Conservation (phyloP, 2,797 vertebrate genomes). For the Perodicticus potto region DNA sequence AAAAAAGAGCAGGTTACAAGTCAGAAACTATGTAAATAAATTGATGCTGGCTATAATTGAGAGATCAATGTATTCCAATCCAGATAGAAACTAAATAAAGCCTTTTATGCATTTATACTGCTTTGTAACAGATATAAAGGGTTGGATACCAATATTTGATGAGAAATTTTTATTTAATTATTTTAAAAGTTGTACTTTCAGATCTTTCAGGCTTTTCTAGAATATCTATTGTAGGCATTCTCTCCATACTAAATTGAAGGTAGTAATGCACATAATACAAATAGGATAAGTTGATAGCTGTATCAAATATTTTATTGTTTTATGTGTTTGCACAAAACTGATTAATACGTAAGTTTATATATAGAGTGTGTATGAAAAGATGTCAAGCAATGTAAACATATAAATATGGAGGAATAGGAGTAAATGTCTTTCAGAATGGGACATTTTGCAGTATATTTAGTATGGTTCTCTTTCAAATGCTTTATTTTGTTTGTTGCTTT, state of each 20-base stretch:
- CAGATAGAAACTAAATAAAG: conserved; percentile 12
- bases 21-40: not conserved
- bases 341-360: not conserved
- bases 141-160: not conserved
- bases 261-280: not conserved
- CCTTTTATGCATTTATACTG: not conserved
- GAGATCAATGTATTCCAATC: not conserved
- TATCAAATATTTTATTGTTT: conserved; percentile 40
- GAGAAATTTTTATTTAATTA: conserved; percentile 25
- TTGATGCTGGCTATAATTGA: not conserved
- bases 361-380: not conserved
- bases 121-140: not conserved
- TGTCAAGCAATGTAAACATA: not conserved
- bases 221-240: not conserved
- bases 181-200: conserved; percentile 29
- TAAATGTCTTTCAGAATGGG: conserved; percentile 47
- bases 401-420: conserved; percentile 23
- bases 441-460: not conserved
- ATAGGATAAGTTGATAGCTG: not conserved
- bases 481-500: conserved; percentile 81
- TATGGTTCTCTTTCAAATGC: conserved; percentile 53
- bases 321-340: not conserved
- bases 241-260: not conserved
- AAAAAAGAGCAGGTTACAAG: not conserved
- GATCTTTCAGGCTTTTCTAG: not conserved